phyloP scores from a whole-genome alignment of 2,113 vertebrate species.

The Orthonyx spaldingii region DNA sequence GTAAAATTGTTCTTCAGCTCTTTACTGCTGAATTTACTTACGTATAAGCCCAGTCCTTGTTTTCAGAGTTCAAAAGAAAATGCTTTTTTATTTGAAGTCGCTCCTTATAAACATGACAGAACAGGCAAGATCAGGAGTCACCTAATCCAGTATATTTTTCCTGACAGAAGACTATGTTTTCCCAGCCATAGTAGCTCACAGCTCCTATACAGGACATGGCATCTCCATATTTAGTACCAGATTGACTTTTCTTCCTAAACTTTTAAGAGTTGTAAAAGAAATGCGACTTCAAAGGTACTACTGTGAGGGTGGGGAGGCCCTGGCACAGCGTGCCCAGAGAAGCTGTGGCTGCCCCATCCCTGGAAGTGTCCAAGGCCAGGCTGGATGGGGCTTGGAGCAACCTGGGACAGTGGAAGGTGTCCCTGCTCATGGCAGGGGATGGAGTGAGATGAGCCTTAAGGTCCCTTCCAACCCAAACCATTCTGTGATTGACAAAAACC shows the following conservation, averaged over 20 bases:
- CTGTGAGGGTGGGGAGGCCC: not conserved
- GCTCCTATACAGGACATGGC: not conserved
- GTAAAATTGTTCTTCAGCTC: not conserved
- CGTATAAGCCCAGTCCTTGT: not conserved
- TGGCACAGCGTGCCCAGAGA: not conserved
- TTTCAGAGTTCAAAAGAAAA: not conserved
- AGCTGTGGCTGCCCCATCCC: not conserved
- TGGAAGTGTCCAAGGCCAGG: not conserved
- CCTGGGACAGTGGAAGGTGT: not conserved
- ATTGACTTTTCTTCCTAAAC: not conserved
- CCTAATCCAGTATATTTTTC: not conserved
- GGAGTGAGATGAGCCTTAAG: not conserved
- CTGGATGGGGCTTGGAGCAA: fast-evolving
- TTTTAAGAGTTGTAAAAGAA: not conserved
- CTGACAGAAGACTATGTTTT: not conserved
- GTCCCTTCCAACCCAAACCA: not conserved
- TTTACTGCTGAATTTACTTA: not conserved
- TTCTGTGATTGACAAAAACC: not conserved
- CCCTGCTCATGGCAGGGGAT: not conserved
- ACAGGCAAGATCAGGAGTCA: not conserved
- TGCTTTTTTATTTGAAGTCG: not conserved
- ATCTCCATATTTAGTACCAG: not conserved
- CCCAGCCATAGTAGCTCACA: not conserved
- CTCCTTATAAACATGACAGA: not conserved
- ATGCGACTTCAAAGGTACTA: not conserved